Base-by-base conservation (phyloP, 2,888 invertebrate species). In the Nezara viridula region DNA sequence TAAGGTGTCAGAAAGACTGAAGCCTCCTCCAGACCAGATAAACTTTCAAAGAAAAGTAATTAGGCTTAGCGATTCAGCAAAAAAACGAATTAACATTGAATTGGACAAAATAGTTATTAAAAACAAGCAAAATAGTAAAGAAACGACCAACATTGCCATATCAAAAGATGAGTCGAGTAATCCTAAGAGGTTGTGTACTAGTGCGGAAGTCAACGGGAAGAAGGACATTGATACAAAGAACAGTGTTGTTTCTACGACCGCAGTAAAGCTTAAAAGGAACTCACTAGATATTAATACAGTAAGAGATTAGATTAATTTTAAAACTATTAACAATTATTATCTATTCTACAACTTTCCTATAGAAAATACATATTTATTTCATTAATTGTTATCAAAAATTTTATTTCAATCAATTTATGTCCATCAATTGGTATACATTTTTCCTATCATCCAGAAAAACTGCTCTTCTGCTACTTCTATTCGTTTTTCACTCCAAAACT, bases 71-170 rank as follows among this genome's bases (percentile, higher is more conserved):
- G 88, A 88, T 37, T 85, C 88, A 73, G 55, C 88, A n/a, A 73
- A 47, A 16, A 66, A 66, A 37, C 60, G 47, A 50, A 73, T 47
- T 19, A 66, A 47, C 19, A 66, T 3, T 37, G 88, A 88, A 27
- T n/a, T 88, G n/a, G 73, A 88, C 47, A 88, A 88, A 47, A 88
- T 88, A 24, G 88, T 88, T 27, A 88, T 88, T n/a, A 87, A 87
- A 44, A 87, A 87, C 27, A 87, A 60, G 21, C 55, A 86, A 44
- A 40, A 7, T 40, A 44, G 10, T 10, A 86, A 86, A 37, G 86
- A 86, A 24, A 86, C 32, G 9, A 55, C 7, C 44, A 44, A 81
- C n/a, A n/a, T 44, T 81, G 81, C 81, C 81, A 81, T 81, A 81
- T 37, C n/a, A n/a, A 44, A 47, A 47, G 81, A 81, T 14, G 40